phyloP scores from a whole-genome alignment of 2,113 vertebrate genomes.

The Columba janthina region DNA sequence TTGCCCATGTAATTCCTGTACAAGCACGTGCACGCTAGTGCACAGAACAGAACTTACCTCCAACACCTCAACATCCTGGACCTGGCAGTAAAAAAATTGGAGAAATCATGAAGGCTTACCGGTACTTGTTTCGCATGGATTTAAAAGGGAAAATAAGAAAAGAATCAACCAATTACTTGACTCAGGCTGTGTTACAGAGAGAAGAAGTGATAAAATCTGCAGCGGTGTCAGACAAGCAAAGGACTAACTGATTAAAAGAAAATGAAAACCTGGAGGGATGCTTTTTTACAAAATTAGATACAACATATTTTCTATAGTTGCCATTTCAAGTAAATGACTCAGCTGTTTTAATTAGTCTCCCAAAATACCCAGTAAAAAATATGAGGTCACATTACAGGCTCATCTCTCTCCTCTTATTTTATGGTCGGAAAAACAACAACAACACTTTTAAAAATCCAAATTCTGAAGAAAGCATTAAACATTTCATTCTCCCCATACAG shows the following conservation, averaged over 20 bases:
- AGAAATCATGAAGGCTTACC: neutral
- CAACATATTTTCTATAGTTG: neutral
- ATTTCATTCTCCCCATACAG: neutral
- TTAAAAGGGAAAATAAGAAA: neutral
- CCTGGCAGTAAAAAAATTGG: neutral
- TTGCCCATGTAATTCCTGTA: neutral
- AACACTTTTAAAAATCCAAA: neutral
- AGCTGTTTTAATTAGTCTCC: slow-evolving; percentile 25
- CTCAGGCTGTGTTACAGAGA: neutral
- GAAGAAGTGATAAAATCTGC: neutral
- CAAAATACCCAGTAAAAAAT: neutral
- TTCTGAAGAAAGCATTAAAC: neutral
- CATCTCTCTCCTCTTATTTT: neutral
- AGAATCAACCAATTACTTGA: neutral
- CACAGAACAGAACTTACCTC: slow-evolving; percentile 12
- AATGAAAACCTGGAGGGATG: neutral
- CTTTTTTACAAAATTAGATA: neutral
- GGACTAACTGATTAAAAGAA: neutral
- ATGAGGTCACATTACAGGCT: neutral
- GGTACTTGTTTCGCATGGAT: neutral
- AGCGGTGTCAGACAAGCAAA: neutral
- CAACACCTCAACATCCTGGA: neutral
- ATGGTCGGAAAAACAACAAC: neutral
- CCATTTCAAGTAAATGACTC: slow-evolving; percentile 37
- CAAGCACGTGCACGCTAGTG: neutral